Evolutionary conservation across 2,113 vertebrate species (phyloP), one percentile per base, ranked within the genome.

Genomic region (Albula glossodonta): DNA sequence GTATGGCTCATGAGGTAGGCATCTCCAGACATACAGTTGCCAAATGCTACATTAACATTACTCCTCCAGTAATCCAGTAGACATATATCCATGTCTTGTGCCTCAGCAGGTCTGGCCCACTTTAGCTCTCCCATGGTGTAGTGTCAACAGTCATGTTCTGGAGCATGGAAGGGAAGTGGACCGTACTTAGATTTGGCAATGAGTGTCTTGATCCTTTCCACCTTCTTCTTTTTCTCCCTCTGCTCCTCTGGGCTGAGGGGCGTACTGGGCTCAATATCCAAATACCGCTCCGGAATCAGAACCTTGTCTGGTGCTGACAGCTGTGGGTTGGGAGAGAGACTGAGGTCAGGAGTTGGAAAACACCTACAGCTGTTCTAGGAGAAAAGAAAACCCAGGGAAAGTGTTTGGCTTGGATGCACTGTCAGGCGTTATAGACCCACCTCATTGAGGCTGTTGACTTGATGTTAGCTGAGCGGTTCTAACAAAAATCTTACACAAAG

Each of bases 151-250:
- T 41, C 31, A 41, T 22, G 17, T 31, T 74, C 70, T 10, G n/a
- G 63, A n/a, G 63, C 19, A 19, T 13, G 22, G 22, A 3, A 5
- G n/a, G 22, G 70, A 31, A 31, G 49, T 48, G 11, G 79, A 49
- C n/a, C 90, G 77, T 92, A 99, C 98, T 97, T 99, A 92, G 98
- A 99, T 92, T 99, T 99, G 92, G 98, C 98, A 89, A 99, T 99
- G 70, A 99, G 97, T 0, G 97, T 98, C 92, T 99, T 99, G 93
- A 99, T 99, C 86, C 98, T 94, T 83, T 99, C 97, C 90, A 99
- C 96, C 87, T 99, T 99, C 94, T 97, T 99, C 94, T 98, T 96
- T 92, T 99, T 99, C 91, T 98, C 98, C 90, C 95, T 96, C 92
- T 96, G 90, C 90, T 99, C 98, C 93, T 99, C 98, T 0, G 98